Evolutionary conservation across 2,888 invertebrate genomes (phyloP).

Genomic region (Mythimna albipuncta): DNA sequence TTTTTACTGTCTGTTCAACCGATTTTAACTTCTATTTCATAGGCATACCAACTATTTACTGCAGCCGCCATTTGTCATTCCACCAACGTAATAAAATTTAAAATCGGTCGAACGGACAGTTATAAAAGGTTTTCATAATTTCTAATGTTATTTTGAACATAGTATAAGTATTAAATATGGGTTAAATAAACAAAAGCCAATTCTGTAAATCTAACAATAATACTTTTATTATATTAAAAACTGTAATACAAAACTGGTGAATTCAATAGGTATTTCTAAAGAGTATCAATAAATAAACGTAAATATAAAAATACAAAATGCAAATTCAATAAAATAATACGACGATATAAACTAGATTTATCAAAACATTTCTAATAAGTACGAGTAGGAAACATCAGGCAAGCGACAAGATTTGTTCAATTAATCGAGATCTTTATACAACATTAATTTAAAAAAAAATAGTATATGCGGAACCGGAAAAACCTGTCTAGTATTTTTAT

Average conservation of each 20-base stretch:
- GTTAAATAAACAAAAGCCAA: slow-evolving; percentile 2
- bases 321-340: slow-evolving; percentile 8
- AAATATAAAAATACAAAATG: slow-evolving; percentile 26
- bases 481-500: too few relatives aligned
- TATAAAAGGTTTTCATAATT: too few relatives aligned
- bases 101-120: too few relatives aligned
- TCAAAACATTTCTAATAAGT: slow-evolving; percentile 5
- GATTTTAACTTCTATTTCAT: too few relatives aligned
- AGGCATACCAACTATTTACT: too few relatives aligned
- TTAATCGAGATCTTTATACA: slow-evolving; percentile 27
- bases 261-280: slow-evolving; percentile 9
- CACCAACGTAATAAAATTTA: too few relatives aligned
- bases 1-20: too few relatives aligned
- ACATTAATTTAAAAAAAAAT: too few relatives aligned
- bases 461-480: too few relatives aligned
- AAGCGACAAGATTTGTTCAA: slow-evolving; percentile 8
- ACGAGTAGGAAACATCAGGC: neutral
- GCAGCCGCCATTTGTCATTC: too few relatives aligned
- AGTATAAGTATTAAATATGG: neutral
- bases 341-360: neutral
- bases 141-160: too few relatives aligned
- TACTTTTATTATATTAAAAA: slow-evolving; percentile 20
- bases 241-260: neutral
- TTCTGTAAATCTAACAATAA: neutral
- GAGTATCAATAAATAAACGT: slow-evolving; percentile 14